These are phyloP conservation scores for Hycleus cichorii DNA, from an alignment of 1,140 invertebrate genomes.

Conservation along the genomic window DNA sequence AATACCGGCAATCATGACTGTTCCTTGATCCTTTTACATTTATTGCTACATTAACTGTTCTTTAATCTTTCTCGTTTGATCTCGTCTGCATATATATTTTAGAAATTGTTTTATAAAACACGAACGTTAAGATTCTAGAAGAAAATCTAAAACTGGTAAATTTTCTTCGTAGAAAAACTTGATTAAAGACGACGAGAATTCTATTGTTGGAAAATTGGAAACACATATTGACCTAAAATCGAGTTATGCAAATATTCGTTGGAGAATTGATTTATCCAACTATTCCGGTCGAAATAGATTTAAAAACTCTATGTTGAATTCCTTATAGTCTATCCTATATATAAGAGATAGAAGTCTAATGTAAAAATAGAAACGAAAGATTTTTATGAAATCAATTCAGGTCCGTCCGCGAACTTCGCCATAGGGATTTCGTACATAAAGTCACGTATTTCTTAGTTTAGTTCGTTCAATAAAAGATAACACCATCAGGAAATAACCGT, in stretches of 20 bases:
- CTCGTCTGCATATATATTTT: neutral
- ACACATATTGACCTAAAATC: neutral
- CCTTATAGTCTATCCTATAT: too few species aligned
- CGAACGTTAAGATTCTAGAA: slow-evolving; percentile 1
- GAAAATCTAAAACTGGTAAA: too few species aligned
- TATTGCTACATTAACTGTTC: slow-evolving; percentile 12
- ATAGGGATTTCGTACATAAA: slow-evolving; percentile 12
- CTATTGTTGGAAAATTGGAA: neutral
- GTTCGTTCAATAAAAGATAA: slow-evolving; percentile 7
- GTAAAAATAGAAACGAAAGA: too few species aligned
- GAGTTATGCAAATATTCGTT: neutral
- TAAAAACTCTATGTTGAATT: too few species aligned
- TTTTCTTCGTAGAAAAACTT: neutral
- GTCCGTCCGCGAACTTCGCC: slow-evolving; percentile 1
- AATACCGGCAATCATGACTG: slow-evolving; percentile 8
- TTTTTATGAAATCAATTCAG: slow-evolving; percentile 12
- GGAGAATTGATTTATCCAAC: neutral
- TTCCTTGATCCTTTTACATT: slow-evolving; percentile 5
- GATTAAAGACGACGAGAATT: neutral
- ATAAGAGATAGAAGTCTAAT: too few species aligned
- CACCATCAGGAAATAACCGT: slow-evolving; percentile 9
- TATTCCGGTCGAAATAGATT: too few species aligned
- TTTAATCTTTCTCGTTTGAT: slow-evolving; percentile 13
- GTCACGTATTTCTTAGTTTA: slow-evolving; percentile 13
- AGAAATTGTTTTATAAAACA: neutral